Evolutionary conservation across 2,797 vertebrate species (phyloP).

Genomic region (Rhyacichthys aspro): DNA sequence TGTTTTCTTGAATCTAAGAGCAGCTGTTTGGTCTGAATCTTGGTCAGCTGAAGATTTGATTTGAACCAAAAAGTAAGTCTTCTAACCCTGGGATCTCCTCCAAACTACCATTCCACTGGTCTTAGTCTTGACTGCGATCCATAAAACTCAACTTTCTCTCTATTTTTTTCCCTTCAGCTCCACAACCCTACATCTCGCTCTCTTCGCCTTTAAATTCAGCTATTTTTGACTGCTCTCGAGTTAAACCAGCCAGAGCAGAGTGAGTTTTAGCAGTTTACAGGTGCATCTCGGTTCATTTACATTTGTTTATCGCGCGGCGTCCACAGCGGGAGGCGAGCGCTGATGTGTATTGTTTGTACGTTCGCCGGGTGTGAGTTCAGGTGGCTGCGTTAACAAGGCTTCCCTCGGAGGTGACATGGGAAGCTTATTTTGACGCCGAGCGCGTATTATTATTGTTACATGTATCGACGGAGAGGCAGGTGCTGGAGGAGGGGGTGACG

Average conservation of each 20-base stretch:
- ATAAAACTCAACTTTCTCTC: no score
- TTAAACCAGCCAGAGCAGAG: neutral
- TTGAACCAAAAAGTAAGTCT: no score
- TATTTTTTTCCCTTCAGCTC: no score
- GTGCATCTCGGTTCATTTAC: slow-evolving; percentile 31
- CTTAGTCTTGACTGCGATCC: no score
- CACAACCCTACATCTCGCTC: no score
- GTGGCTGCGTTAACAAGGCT: slow-evolving; percentile 74
- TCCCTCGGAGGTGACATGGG: slow-evolving; percentile 63
- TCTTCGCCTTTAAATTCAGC: neutral
- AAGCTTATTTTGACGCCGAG: slow-evolving; percentile 72
- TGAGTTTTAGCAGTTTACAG: neutral
- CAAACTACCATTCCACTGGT: no score
- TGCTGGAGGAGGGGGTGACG: slow-evolving; percentile 60
- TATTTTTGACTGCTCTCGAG: neutral
- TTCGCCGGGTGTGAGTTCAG: slow-evolving; percentile 69
- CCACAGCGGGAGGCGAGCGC: slow-evolving; percentile 18
- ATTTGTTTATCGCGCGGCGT: slow-evolving; percentile 22
- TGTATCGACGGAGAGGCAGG: slow-evolving; percentile 75
- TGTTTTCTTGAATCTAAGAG: no score
- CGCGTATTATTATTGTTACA: slow-evolving; percentile 69
- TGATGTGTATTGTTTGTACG: slow-evolving; percentile 54
- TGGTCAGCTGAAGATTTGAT: no score
- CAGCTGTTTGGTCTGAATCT: no score
- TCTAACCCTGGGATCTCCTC: no score